Evolutionary conservation across 2,113 vertebrate genomes (phyloP).

Genomic region (Calypte anna): DNA sequence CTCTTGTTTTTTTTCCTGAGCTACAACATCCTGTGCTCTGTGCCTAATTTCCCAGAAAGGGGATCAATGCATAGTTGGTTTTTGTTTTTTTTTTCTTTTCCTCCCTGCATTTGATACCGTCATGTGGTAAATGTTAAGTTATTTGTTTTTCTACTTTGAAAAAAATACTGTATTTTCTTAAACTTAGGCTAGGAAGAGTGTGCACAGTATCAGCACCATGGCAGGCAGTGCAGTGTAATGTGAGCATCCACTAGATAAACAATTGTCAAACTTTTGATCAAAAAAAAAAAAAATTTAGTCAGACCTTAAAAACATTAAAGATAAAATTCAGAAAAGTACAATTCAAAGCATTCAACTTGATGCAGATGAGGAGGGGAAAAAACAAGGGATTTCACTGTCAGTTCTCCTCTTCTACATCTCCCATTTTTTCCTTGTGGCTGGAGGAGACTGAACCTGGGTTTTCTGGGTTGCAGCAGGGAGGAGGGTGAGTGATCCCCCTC

Average conservation of each 20-base stretch:
- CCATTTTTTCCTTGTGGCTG: background rate
- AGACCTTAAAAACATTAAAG: background rate
- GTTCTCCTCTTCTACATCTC: background rate
- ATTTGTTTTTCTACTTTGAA: background rate
- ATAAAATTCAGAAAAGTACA: background rate
- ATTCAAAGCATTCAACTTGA: background rate
- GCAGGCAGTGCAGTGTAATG: background rate
- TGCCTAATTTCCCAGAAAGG: background rate
- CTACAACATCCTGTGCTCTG: background rate
- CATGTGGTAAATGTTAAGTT: slow-evolving; percentile 7
- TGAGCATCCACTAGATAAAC: background rate
- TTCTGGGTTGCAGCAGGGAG: background rate
- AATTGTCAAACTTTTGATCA: background rate
- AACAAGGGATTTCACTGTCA: background rate
- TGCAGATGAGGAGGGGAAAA: background rate
- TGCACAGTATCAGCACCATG: accelerated
- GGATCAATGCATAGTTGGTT: background rate
- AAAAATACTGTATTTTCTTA: slow-evolving; percentile 8
- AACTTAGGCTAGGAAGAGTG: background rate
- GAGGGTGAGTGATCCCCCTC: accelerated
- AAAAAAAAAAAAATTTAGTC: background rate
- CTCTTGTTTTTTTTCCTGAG: background rate
- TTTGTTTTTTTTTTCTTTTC: background rate
- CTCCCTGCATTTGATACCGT: background rate
- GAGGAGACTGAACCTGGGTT: background rate